Evolutionary conservation across 2,113 vertebrate genomes (phyloP).

Genomic region (Perccottus glenii): DNA sequence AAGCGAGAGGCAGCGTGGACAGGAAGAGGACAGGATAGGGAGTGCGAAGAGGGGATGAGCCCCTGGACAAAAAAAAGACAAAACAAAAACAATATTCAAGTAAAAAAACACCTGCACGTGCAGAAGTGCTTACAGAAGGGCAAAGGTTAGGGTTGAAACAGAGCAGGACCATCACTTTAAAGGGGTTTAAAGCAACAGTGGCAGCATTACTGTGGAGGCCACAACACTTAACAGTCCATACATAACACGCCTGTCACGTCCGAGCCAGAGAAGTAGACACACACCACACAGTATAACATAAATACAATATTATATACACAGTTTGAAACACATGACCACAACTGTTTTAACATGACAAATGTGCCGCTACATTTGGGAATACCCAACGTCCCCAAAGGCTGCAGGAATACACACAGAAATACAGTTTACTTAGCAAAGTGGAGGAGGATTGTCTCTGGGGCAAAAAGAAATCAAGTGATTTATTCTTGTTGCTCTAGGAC

Average conservation of each 20-base stretch:
- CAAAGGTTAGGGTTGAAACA: conserved; percentile 3
- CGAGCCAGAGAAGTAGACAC: neutral
- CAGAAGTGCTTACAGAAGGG: conserved; percentile 19
- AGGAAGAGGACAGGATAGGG: conserved; percentile 64
- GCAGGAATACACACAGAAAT: conserved; percentile 51
- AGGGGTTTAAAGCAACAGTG: conserved; percentile 22
- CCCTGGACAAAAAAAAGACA: conserved; percentile 23
- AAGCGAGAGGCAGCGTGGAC: conserved; percentile 62
- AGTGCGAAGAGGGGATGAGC: conserved; percentile 45
- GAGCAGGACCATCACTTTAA: conserved; percentile 21
- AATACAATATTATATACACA: conserved; percentile 16
- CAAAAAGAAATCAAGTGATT: neutral
- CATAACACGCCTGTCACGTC: conserved; percentile 33
- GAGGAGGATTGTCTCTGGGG: conserved; percentile 42
- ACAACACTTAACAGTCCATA: conserved; percentile 23
- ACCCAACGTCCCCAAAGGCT: conserved; percentile 40
- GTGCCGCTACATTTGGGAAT: conserved; percentile 46
- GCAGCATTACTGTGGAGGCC: conserved; percentile 46
- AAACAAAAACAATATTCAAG: conserved; percentile 47
- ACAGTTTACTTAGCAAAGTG: conserved; percentile 62
- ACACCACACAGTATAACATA: conserved; percentile 12
- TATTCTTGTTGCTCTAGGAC: neutral
- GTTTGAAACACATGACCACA: conserved; percentile 52
- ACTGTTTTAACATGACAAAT: conserved; percentile 48
- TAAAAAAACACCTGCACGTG: conserved; percentile 68